Percentiles rank a stretch among this genome's conserved stretches.
These are phyloP conservation scores for Seriola aureovittata DNA, from an alignment of 2,113 vertebrate species.

Conservation along the genomic window DNA sequence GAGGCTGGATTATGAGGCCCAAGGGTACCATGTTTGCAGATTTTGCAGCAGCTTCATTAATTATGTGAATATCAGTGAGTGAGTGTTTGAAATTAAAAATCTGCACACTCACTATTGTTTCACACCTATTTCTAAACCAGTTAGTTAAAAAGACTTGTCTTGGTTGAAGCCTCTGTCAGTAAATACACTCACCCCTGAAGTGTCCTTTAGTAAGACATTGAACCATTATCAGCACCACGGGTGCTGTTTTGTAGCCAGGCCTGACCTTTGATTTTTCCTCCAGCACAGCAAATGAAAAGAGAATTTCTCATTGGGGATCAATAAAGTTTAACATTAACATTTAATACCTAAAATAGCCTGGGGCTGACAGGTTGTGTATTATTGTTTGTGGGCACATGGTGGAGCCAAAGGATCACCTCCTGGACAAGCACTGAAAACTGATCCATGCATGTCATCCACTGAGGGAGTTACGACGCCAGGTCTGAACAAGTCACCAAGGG, in stretches of 20 bases:
- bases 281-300: conserved; percentile 51
- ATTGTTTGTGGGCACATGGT: conserved; percentile 48
- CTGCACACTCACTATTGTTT: neutral
- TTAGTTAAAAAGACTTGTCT: neutral
- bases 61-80: neutral
- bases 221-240: conserved; percentile 6
- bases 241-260: conserved; percentile 34
- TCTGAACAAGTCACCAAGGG: conserved; percentile 16
- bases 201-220: conserved; percentile 48
- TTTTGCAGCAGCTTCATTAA: conserved; percentile 21
- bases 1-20: conserved; percentile 36
- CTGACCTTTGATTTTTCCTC: conserved; percentile 52
- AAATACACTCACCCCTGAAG: conserved; percentile 24
- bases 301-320: conserved; percentile 50
- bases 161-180: conserved; percentile 23
- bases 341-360: conserved; percentile 37
- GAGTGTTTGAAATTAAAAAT: conserved; percentile 26
- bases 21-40: neutral
- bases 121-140: conserved; percentile 4
- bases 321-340: conserved; percentile 53
- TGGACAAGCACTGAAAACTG: neutral
- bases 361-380: conserved; percentile 9
- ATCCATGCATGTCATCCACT: neutral
- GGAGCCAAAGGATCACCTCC: conserved; percentile 66
- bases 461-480: neutral